Percentiles rank a stretch among this genome's conserved stretches.
These are phyloP conservation scores for Mythimna albipuncta DNA, from an alignment of 2,888 invertebrate species.

Conservation along the genomic window DNA sequence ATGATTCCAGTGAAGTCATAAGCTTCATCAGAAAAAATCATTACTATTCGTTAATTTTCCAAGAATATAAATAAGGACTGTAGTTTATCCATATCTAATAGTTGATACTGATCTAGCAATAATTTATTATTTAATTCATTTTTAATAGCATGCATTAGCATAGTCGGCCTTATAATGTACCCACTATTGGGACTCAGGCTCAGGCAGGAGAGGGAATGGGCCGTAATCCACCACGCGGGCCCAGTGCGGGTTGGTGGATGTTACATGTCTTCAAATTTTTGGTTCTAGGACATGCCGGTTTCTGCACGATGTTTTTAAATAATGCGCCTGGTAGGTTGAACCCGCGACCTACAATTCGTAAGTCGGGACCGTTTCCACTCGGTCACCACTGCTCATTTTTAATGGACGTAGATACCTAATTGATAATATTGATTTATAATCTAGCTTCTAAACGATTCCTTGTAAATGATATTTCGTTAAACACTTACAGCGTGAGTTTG, in stretches of 20 bases:
- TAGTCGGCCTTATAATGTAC: too few species aligned
- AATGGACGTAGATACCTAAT: conserved; percentile 8
- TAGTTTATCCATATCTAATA: conserved; percentile 4
- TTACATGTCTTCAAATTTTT: too few species aligned
- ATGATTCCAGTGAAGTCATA: conserved; percentile 10
- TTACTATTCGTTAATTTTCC: conserved; percentile 20
- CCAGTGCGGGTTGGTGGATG: too few species aligned
- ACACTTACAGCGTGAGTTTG: background rate
- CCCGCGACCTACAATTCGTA: too few species aligned
- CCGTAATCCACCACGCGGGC: too few species aligned
- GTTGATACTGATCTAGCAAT: conserved; percentile 17
- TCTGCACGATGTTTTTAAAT: too few species aligned
- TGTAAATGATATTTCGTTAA: conserved; percentile 13
- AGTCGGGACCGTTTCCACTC: too few species aligned
- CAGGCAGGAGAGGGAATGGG: too few species aligned
- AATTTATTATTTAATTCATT: conserved; percentile 16
- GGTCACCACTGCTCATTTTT: too few species aligned
- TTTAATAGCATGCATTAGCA: background rate
- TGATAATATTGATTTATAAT: conserved; percentile 33
- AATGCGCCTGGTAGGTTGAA: too few species aligned
- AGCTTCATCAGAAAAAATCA: conserved; percentile 12
- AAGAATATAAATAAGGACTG: conserved; percentile 27
- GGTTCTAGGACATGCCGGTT: too few species aligned
- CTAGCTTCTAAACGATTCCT: background rate
- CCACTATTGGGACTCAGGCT: too few species aligned